A percentile compares a stretch with the other conserved stretches of the same genome.
Conservation (phyloP, 2,888 invertebrate genomes). For the Parochlus steinenii region DNA sequence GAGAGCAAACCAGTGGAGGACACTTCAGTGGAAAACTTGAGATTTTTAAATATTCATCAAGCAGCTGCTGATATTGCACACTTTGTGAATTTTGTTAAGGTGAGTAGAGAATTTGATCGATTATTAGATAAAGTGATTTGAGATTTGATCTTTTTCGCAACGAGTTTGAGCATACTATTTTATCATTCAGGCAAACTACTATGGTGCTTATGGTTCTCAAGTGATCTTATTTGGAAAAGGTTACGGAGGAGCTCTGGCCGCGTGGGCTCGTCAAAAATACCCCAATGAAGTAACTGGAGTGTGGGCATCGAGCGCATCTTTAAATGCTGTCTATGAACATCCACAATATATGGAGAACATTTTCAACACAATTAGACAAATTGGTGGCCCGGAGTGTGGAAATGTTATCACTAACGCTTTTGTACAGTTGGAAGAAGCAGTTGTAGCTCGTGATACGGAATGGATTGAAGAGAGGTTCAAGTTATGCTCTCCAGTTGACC, state of each 20-base stretch:
- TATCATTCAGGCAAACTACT: constrained; percentile 6
- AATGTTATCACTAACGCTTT: constrained; percentile 1
- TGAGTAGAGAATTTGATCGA: neutral
- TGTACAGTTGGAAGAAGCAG: constrained; percentile 1
- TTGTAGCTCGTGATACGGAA: neutral
- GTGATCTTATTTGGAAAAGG: constrained; percentile 12
- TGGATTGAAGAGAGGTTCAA: constrained; percentile 1
- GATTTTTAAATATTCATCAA: constrained; percentile 13
- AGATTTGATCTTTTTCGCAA: constrained; percentile 1
- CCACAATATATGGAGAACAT: constrained; percentile 1
- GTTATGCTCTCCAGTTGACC: constrained; percentile 3
- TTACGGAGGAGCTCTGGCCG: constrained; percentile 11
- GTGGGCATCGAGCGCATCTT: constrained; percentile 13
- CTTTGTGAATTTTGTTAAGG: constrained; percentile 7
- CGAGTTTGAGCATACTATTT: neutral
- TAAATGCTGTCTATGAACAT: constrained; percentile 8
- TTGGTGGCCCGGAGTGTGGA: constrained; percentile 11
- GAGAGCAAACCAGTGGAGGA: constrained; percentile 10
- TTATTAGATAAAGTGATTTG: too few relatives aligned
- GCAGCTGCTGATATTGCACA: constrained; percentile 10
- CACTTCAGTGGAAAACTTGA: constrained; percentile 8
- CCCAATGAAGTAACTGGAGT: constrained; percentile 13
- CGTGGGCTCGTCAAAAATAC: constrained; percentile 13
- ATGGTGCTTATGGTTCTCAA: constrained; percentile 5
- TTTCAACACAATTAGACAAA: constrained; percentile 1